Conservation (phyloP, 2,888 invertebrate genomes). For the Conchocele bisecta region DNA sequence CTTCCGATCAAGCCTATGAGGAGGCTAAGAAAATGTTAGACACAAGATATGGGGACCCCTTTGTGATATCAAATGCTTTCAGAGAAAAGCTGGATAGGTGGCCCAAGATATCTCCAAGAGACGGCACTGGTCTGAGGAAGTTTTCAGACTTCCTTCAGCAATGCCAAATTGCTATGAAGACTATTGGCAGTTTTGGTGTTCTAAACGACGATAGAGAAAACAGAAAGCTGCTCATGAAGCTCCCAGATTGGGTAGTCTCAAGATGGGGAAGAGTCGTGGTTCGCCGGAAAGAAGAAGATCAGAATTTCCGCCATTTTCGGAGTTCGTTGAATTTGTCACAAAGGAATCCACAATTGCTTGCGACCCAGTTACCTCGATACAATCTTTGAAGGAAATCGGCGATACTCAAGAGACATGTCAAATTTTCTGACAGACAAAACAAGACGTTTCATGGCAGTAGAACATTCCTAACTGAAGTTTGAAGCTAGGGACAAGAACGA, state of each 20-base stretch:
- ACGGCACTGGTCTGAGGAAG: constrained; percentile 18
- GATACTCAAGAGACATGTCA: too few relatives aligned
- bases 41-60: constrained; percentile 42
- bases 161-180: constrained; percentile 24
- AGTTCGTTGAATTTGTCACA: constrained; percentile 29
- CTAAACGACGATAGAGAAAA: constrained; percentile 53
- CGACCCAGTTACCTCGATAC: constrained; percentile 41
- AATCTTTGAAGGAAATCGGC: too few relatives aligned
- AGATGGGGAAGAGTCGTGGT: constrained; percentile 35
- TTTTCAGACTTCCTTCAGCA: constrained; percentile 36
- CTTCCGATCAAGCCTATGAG: constrained; percentile 27
- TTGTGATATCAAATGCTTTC: constrained; percentile 37
- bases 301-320: constrained; percentile 26
- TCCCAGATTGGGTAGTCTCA: constrained; percentile 43
- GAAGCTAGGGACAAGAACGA: constrained; percentile 8
- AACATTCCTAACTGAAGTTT: neutral
- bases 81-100: constrained; percentile 43
- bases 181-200: constrained; percentile 13
- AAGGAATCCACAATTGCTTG: constrained; percentile 48
- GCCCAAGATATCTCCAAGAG: constrained; percentile 31
- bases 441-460: neutral
- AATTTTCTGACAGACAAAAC: too few relatives aligned
- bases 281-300: constrained; percentile 4
- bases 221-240: constrained; percentile 43
- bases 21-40: constrained; percentile 42